These are phyloP conservation scores for Neostethus bicornis DNA, from an alignment of 2,797 vertebrate genomes.

Conservation along the genomic window DNA sequence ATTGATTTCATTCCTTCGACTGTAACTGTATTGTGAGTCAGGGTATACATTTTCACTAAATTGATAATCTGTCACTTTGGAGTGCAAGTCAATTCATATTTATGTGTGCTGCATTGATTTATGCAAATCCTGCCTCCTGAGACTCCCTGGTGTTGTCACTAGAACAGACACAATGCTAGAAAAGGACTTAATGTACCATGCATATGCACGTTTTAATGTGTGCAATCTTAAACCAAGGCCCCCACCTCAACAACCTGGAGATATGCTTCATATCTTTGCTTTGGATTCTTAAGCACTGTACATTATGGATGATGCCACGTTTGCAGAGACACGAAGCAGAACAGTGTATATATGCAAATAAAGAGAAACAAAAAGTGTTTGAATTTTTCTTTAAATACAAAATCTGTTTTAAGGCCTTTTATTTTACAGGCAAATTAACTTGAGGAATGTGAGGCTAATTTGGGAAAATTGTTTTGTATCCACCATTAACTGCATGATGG, in stretches of 20 bases:
- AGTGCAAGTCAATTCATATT: conserved; percentile 23
- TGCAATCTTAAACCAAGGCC: background rate
- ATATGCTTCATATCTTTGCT: background rate
- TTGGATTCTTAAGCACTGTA: background rate
- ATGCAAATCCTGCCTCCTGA: conserved; percentile 34
- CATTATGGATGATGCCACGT: conserved; percentile 20
- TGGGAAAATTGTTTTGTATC: too few species aligned
- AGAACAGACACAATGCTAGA: conserved; percentile 9
- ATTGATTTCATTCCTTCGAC: conserved; percentile 4
- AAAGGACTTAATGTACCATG: conserved; percentile 7
- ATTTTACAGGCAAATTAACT: background rate
- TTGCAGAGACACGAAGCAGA: background rate
- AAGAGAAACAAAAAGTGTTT: background rate
- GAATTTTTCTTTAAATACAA: background rate
- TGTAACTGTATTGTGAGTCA: conserved; percentile 17
- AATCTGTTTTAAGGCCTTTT: background rate
- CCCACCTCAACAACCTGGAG: conserved; percentile 1
- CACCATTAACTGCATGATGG: too few species aligned
- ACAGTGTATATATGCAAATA: conserved; percentile 13
- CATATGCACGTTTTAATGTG: conserved; percentile 8
- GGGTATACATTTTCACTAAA: conserved; percentile 23
- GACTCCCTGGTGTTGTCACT: conserved; percentile 9
- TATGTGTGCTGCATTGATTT: conserved; percentile 30
- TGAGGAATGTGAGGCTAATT: background rate
- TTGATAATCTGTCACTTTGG: conserved; percentile 20